Conservation (phyloP, 2,888 invertebrate species). For the Geotrupes spiniger region DNA sequence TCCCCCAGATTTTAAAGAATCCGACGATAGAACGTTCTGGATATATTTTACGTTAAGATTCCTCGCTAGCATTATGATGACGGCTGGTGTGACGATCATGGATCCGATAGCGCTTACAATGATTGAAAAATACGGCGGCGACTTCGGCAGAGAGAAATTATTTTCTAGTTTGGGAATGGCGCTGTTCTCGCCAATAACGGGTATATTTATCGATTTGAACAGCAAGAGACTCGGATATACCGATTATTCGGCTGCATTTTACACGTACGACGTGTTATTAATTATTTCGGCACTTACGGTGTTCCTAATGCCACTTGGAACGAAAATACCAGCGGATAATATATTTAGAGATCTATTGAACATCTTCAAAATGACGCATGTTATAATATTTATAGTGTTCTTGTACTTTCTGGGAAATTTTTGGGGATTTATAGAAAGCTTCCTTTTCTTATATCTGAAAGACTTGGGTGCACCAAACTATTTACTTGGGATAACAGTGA, state of each 20-base stretch:
- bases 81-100: constrained; percentile 84
- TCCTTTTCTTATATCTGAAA: constrained; percentile 80
- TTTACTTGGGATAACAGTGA: constrained; percentile 78
- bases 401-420: constrained; percentile 80
- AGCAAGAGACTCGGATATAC: constrained; percentile 69
- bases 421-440: constrained; percentile 89
- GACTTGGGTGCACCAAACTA: constrained; percentile 82
- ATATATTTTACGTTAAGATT: constrained; percentile 78
- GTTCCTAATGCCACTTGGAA: constrained; percentile 74
- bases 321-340: constrained; percentile 74
- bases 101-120: constrained; percentile 84
- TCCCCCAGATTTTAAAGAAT: constrained; percentile 76
- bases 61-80: constrained; percentile 76
- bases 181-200: constrained; percentile 76
- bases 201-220: constrained; percentile 71
- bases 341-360: constrained; percentile 71
- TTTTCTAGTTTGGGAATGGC: constrained; percentile 83
- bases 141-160: constrained; percentile 76
- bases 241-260: constrained; percentile 87
- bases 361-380: constrained; percentile 74
- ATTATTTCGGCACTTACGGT: constrained; percentile 71
- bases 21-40: constrained; percentile 77
- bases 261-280: constrained; percentile 72
- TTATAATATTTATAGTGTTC: constrained; percentile 77
- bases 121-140: constrained; percentile 80